A percentile compares a stretch with the other conserved stretches of the same genome.
phyloP scores from a whole-genome alignment of 1,140 invertebrate genomes.

The Pseudomyrmex sp. region DNA sequence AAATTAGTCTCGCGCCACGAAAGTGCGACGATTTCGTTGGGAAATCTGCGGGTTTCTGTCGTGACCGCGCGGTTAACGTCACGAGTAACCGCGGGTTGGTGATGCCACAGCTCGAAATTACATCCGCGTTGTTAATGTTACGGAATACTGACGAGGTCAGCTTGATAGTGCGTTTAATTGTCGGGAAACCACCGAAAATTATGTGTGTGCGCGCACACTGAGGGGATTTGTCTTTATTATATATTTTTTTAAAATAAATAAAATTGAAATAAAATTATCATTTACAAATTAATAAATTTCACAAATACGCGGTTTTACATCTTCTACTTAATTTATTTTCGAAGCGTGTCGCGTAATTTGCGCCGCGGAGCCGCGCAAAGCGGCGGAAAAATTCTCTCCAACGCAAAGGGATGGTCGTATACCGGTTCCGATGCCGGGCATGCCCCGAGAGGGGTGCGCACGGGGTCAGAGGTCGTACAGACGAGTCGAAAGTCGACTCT shows the following conservation, averaged over 20 bases:
- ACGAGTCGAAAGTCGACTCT: conserved; percentile 47
- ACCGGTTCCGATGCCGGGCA: conserved; percentile 28
- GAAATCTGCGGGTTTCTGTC: conserved; percentile 30
- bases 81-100: not conserved
- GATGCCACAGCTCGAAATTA: conserved; percentile 13
- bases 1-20: conserved; percentile 50
- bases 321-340: not conserved
- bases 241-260: not conserved
- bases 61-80: conserved; percentile 37
- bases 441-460: conserved; percentile 31
- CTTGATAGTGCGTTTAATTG: not conserved
- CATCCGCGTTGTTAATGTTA: conserved; percentile 7
- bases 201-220: not conserved
- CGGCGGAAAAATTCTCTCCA: not conserved
- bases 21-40: conserved; percentile 30
- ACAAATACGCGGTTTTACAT: not conserved
- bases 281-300: not conserved
- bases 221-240: not conserved
- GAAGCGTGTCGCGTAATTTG: conserved; percentile 4
- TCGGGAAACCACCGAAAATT: not conserved
- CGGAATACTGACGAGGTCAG: not conserved
- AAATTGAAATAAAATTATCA: not conserved
- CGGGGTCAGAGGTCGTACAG: conserved; percentile 34
- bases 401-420: conserved; percentile 44
- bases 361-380: not conserved